Evolutionary conservation across 2,797 vertebrate species (phyloP), one percentile per base, ranked within the genome.

Genomic region (Lithobates pipiens): DNA sequence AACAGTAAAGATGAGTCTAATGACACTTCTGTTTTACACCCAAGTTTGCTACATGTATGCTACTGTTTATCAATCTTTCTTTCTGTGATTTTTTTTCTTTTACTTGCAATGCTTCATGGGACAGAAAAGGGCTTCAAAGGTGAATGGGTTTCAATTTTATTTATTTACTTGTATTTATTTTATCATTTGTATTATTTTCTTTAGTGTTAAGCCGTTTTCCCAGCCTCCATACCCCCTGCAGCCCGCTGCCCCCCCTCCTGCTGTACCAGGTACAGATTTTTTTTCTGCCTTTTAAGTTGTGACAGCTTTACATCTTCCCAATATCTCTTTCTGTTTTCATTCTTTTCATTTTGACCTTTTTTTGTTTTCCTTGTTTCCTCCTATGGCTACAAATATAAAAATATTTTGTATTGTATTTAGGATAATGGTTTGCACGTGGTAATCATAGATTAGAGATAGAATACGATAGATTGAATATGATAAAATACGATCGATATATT

Each of bases 141-240:
- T 87, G 81, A 87, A 42, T 69, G 34, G 23, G 78, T 86, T 79
- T 69, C 57, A 42, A n/a, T n/a, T 57, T 67, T 77, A 68, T 75
- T 25, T 11, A 68, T 83, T 44, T 29, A 69, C 68, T 8, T 21
- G 27, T 46, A 46, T 42, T 69, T 29, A 36, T 46, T 70, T 72
- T 68, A 27, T 86, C 89, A 81, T 80, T 90, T 73, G 50, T 42
- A 42, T 44, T 44, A 57, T 82, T 86, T 90, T 74, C 85, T 50
- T 44, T 80, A 92, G 91, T 0, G 89, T 92, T 90, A 92, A 92
- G 89, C 91, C 91, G 27, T 92, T 92, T 87, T 89, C 91, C 3
- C 91, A 92, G 89, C 84, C 90, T 9, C 82, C 90, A 0, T 90
- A 90, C 82, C 86, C 91, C 78, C 76, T 92, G 89, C 90, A 90